phyloP scores from a whole-genome alignment of 2,888 invertebrate genomes.

The Diadegma fenestrale region DNA sequence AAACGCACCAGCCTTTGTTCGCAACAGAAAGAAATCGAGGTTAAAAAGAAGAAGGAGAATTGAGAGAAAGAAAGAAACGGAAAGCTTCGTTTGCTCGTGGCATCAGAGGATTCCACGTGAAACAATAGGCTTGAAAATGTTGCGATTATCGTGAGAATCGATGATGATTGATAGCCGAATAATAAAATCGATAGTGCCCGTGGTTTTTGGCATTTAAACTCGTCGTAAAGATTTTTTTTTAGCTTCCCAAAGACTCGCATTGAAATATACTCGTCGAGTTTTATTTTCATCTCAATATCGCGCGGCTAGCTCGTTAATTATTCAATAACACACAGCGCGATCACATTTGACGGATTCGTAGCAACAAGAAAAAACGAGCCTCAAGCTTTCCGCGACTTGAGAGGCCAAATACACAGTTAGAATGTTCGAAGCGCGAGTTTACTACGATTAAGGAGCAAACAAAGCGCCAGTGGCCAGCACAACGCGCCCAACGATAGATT shows the following conservation, averaged over 20 bases:
- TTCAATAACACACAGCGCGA: slow-evolving; percentile 35
- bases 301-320: slow-evolving; percentile 8
- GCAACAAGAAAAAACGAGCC: slow-evolving; percentile 36
- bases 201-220: slow-evolving; percentile 43
- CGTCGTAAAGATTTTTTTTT: slow-evolving; percentile 43
- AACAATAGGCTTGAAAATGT: neutral
- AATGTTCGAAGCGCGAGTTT: slow-evolving; percentile 61
- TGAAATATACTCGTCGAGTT: slow-evolving; percentile 43
- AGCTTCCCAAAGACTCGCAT: slow-evolving; percentile 27
- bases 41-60: slow-evolving; percentile 46
- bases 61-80: neutral
- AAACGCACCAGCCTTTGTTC: slow-evolving; percentile 84
- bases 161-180: slow-evolving; percentile 15
- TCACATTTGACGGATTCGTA: slow-evolving; percentile 6
- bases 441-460: slow-evolving; percentile 57
- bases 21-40: slow-evolving; percentile 79
- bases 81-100: neutral
- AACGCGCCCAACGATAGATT: slow-evolving; percentile 63
- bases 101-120: neutral
- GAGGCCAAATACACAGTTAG: slow-evolving; percentile 45
- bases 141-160: neutral
- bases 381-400: slow-evolving; percentile 41
- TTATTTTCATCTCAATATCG: slow-evolving; percentile 13
- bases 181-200: slow-evolving; percentile 18
- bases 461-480: slow-evolving; percentile 76